Percentiles rank a stretch among this genome's conserved stretches.
These are phyloP conservation scores for Plagodis dolabraria DNA, from an alignment of 2,888 invertebrate genomes.

Conservation along the genomic window DNA sequence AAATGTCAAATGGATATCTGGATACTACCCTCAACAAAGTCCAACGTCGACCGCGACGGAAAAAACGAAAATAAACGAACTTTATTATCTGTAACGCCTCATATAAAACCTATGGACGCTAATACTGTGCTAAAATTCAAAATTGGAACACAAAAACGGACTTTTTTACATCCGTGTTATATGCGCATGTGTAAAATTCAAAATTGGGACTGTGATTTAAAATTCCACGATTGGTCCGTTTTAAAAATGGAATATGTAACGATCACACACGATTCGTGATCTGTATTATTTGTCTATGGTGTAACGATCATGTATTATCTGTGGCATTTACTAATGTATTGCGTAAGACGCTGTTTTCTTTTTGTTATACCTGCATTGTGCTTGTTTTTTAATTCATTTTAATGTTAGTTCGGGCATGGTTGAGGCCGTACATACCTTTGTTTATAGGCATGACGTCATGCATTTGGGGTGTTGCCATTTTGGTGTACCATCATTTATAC, in stretches of 20 bases:
- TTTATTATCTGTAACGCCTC: constrained; percentile 26
- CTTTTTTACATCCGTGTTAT: neutral
- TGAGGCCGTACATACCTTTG: constrained; percentile 89
- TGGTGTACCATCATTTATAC: constrained; percentile 76
- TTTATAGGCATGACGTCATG: constrained; percentile 96
- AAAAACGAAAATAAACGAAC: constrained; percentile 79
- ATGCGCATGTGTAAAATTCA: constrained; percentile 16
- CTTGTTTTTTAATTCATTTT: constrained; percentile 44
- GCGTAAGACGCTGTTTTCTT: constrained; percentile 63
- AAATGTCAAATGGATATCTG: constrained; percentile 71
- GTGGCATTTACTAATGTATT: constrained; percentile 68
- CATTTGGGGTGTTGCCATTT: constrained; percentile 90
- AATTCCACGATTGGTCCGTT: constrained; percentile 51
- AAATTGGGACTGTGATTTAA: constrained; percentile 74
- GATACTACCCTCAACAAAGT: constrained; percentile 77
- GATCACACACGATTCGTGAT: constrained; percentile 38
- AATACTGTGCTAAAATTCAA: constrained; percentile 30
- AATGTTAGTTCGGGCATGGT: constrained; percentile 83
- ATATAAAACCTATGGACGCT: constrained; percentile 48
- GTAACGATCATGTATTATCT: constrained; percentile 68
- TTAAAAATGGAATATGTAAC: constrained; percentile 48
- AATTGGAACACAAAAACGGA: constrained; percentile 26
- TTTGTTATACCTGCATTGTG: constrained; percentile 62
- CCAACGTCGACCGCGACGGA: constrained; percentile 83
- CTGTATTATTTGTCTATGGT: constrained; percentile 42